phyloP scores from a whole-genome alignment of 2,888 invertebrate genomes.

The Entomobrya multifasciata region DNA sequence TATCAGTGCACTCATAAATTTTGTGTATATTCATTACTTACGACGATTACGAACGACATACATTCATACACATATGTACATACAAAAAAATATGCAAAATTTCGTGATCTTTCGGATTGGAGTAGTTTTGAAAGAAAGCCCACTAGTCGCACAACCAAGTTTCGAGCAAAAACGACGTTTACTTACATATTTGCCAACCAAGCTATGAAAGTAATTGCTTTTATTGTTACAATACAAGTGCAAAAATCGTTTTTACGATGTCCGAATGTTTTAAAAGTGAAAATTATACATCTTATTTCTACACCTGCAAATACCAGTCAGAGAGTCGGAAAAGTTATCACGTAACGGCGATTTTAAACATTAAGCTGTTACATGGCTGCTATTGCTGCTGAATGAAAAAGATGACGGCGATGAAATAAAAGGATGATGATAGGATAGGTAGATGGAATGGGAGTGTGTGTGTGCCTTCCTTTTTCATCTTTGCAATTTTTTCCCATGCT shows the following conservation, averaged over 20 bases:
- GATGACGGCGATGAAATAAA: slow-evolving; percentile 20
- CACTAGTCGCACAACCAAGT: too few species aligned
- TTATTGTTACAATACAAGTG: slow-evolving; percentile 26
- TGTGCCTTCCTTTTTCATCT: slow-evolving; percentile 26
- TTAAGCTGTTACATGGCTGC: slow-evolving; percentile 22
- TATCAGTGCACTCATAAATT: too few species aligned
- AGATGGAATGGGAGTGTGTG: slow-evolving; percentile 9
- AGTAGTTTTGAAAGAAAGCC: too few species aligned
- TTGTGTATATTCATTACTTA: not conserved
- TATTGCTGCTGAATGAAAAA: slow-evolving; percentile 34
- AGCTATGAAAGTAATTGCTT: slow-evolving; percentile 48
- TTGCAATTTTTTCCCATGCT: slow-evolving; percentile 1
- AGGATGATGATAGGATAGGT: slow-evolving; percentile 12
- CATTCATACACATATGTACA: too few species aligned
- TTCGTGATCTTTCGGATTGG: too few species aligned
- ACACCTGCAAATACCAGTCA: not conserved
- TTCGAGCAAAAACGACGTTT: not conserved
- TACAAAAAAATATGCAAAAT: too few species aligned
- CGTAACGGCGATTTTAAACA: slow-evolving; percentile 44
- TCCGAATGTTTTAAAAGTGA: slow-evolving; percentile 45
- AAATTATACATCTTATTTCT: slow-evolving; percentile 48
- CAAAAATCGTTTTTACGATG: slow-evolving; percentile 54
- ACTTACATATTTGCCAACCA: not conserved
- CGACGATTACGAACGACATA: too few species aligned
- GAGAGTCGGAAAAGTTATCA: slow-evolving; percentile 35